Base-by-base conservation (phyloP, 2,888 invertebrate genomes). In the Ormyrus labotus region DNA sequence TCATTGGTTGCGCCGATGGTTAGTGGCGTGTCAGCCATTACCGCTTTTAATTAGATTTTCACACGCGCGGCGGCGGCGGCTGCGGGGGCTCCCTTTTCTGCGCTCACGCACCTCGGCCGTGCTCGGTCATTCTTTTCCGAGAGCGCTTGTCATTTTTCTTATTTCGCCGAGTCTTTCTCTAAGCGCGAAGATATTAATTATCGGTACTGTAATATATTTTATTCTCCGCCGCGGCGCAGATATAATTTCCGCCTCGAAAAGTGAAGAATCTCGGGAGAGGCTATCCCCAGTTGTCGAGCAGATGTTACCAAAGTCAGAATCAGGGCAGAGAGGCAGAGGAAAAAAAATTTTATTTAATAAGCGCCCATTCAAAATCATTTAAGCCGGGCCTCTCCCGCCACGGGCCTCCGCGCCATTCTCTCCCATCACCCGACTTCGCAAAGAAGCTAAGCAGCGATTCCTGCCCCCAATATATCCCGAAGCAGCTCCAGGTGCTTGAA, bases 21-120 rank as follows among this genome's bases (percentile, higher is more conserved):
- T 72, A 70, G 65, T 77, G 70, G 61, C 67, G 78, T 63, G 80
- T 57, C 53, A 34, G 69, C 63, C 69, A 78, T 65, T 73, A 77
- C 68, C 34, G 78, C 78, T 82, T 83, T 84, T 84, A 84, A 84
- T 84, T 84, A 83, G 80, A 82, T 71, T 60, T 76, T 83, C 80
- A 77, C 83, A 82, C 78, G 82, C 69, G 53, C 53, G 34, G 19
- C 2, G 34, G 19, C 2, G 19, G 5, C 19, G 34, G 9, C 9
- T n/a, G 51, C 64, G 34, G 34, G 34, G 34, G 48, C 48, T 57
- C 65, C 57, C 53, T 51, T 8, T n/a, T 58, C 8, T 74, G 34
- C 48, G 2, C 13, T 51, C 60, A 57, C 65, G 58, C 64, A 60
- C 78, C 57, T 53, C 34, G 8, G 55, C 10, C 65, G 13, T 51